These are phyloP conservation scores for Acrossocheilus wenchowensis DNA, from an alignment of 2,797 vertebrate species.

Conservation along the genomic window DNA sequence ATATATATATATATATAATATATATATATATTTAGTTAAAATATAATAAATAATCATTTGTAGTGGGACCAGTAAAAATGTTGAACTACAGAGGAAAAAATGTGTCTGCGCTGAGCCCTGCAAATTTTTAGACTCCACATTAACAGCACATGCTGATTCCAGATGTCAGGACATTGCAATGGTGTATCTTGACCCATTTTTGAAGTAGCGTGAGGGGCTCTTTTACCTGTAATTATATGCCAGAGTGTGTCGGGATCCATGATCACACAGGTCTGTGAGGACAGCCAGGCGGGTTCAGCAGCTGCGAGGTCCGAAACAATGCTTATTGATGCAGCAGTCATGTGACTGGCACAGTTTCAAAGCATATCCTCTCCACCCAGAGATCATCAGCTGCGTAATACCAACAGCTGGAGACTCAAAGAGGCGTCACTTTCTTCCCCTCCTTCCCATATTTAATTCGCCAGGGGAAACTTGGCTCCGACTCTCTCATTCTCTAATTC, in stretches of 20 bases:
- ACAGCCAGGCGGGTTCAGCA: slow-evolving; percentile 42
- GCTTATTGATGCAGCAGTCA: slow-evolving; percentile 43
- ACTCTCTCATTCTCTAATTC: slow-evolving; percentile 35
- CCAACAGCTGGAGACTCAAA: slow-evolving; percentile 60
- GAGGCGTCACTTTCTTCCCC: slow-evolving; percentile 31
- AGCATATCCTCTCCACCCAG: slow-evolving; percentile 45
- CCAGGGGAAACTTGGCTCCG: slow-evolving; percentile 44
- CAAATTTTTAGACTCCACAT: background rate
- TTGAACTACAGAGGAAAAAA: background rate
- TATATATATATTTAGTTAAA: no score
- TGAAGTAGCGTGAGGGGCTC: background rate
- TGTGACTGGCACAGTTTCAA: slow-evolving; percentile 54
- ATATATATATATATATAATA: no score
- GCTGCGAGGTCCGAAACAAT: slow-evolving; percentile 19
- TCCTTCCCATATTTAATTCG: slow-evolving; percentile 33
- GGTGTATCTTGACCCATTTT: background rate
- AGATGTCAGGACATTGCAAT: background rate
- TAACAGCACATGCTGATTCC: slow-evolving; percentile 13
- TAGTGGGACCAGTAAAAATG: background rate
- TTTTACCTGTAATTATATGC: background rate
- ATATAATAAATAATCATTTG: background rate
- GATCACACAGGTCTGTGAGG: slow-evolving; percentile 24
- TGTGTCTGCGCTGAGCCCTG: background rate
- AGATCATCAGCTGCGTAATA: slow-evolving; percentile 19
- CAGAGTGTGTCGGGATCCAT: slow-evolving; percentile 3